Evolutionary conservation across 2,113 vertebrate genomes (phyloP), one percentile per base, ranked within the genome.

Genomic region (Zosterops japonicus): DNA sequence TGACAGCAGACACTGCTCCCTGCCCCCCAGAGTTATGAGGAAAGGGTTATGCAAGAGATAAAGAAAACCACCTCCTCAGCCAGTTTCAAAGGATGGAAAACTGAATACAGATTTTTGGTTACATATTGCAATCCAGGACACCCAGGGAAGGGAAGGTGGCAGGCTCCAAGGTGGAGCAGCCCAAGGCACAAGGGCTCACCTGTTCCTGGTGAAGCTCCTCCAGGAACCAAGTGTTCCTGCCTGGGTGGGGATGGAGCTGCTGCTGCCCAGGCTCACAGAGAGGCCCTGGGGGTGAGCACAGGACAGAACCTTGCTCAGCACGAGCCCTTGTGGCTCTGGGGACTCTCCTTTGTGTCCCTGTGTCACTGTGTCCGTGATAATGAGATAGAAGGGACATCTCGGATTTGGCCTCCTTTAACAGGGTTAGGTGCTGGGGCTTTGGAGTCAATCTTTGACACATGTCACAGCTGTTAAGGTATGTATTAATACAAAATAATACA

Each of bases 401-500:
- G 1, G 15, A 21, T 69, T 71, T 29, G 57, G 46, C 42, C 59
- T 72, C 24, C 90, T 82, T 77, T 67, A 41, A 33, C 72, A 87
- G 49, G 89, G 83, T 46, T 52, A 69, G 63, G 8, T 94, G 88
- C 64, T 94, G 83, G 70, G 89, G 39, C 95, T 96, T 71, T 94
- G 78, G 92, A 94, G 90, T 95, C 87, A 72, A 46, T 97, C 92
- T 96, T 44, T 97, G 97, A 87, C 97, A 82, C 57, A 15, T 88
- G 93, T 96, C 97, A 85, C 56, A 64, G 94, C 87, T 94, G 92
- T 97, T 97, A 94, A 95, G 96, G 89, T 76, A 74, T 44, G 89
- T 90, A 94, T 97, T 97, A 97, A 97, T 80, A 94, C 65, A 77
- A 95, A 98, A 97, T 97, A 97, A 95, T 96, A 93, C 97, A 97